These are phyloP conservation scores for Engraulis encrasicolus DNA, from an alignment of 2,113 vertebrate species.

Conservation along the genomic window DNA sequence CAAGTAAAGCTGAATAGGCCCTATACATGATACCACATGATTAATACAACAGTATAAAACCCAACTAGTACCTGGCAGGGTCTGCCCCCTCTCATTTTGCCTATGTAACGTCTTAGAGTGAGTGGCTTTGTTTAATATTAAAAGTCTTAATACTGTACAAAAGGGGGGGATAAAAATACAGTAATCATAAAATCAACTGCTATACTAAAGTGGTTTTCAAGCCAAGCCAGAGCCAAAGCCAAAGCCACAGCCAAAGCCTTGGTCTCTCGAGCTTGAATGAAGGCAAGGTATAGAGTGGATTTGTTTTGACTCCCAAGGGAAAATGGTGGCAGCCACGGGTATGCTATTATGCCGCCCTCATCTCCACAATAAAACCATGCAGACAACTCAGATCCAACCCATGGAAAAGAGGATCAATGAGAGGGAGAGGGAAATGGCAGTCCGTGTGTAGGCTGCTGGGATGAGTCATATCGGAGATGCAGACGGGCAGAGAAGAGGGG, in stretches of 20 bases:
- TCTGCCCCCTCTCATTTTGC: not conserved
- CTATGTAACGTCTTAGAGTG: not conserved
- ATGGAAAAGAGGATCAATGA: not conserved
- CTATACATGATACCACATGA: too few relatives aligned
- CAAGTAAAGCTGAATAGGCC: too few relatives aligned
- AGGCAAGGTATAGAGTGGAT: conserved; percentile 22
- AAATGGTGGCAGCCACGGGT: conserved; percentile 19
- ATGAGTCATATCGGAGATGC: conserved; percentile 62
- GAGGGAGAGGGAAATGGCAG: not conserved
- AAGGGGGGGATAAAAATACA: not conserved
- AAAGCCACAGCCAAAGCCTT: too few relatives aligned
- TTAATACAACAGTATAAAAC: too few relatives aligned
- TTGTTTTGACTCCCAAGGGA: not conserved
- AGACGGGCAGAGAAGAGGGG: conserved; percentile 61
- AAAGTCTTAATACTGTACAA: conserved; percentile 18
- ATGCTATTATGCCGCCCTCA: conserved; percentile 36
- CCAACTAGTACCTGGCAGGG: not conserved
- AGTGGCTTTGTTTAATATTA: not conserved
- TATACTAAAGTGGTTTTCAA: conserved; percentile 4
- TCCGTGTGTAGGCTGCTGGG: not conserved
- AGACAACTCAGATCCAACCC: conserved; percentile 3
- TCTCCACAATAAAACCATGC: conserved; percentile 20
- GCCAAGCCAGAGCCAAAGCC: conserved; percentile 20
- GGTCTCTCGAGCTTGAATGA: not conserved
- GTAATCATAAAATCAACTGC: not conserved